A percentile compares a stretch with the other conserved stretches of the same genome.
phyloP scores from a whole-genome alignment of 2,797 vertebrate genomes.

The Cyprinodon diabolis region DNA sequence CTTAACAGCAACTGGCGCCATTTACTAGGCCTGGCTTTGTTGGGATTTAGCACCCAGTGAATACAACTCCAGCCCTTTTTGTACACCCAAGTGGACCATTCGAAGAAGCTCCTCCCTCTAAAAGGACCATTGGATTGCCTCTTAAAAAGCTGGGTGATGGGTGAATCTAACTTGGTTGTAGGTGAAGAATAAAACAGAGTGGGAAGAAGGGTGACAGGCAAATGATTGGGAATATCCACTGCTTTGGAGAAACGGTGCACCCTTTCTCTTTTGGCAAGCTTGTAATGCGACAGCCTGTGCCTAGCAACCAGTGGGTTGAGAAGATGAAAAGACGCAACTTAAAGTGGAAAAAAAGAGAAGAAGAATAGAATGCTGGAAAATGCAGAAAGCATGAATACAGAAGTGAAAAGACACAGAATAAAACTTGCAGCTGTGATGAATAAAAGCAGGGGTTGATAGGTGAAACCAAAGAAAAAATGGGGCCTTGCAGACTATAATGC shows the following conservation, averaged over 20 bases:
- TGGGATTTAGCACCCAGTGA: constrained; percentile 82
- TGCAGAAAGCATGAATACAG: constrained; percentile 33
- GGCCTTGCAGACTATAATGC: constrained; percentile 38
- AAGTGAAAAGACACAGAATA: constrained; percentile 35
- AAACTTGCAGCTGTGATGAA: constrained; percentile 60
- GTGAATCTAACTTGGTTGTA: constrained; percentile 56
- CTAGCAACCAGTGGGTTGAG: constrained; percentile 89
- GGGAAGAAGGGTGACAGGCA: constrained; percentile 70
- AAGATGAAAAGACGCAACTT: constrained; percentile 42
- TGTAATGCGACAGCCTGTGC: constrained; percentile 86
- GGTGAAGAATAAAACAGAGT: constrained; percentile 29
- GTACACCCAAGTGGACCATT: constrained; percentile 89
- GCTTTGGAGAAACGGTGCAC: constrained; percentile 75
- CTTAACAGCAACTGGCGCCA: constrained; percentile 88
- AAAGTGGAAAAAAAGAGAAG: constrained; percentile 36
- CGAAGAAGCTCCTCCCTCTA: constrained; percentile 78
- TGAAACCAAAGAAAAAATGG: constrained; percentile 60
- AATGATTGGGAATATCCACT: constrained; percentile 86
- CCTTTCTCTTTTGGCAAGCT: constrained; percentile 69
- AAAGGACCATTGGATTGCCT: constrained; percentile 83
- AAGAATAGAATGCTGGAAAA: constrained; percentile 46
- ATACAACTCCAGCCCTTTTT: constrained; percentile 88
- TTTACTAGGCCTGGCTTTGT: constrained; percentile 86
- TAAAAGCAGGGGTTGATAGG: constrained; percentile 66
- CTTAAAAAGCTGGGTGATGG: constrained; percentile 79